Evolutionary conservation across 1,140 invertebrate species (phyloP).

Genomic region (Archegozetes longisetosus): DNA sequence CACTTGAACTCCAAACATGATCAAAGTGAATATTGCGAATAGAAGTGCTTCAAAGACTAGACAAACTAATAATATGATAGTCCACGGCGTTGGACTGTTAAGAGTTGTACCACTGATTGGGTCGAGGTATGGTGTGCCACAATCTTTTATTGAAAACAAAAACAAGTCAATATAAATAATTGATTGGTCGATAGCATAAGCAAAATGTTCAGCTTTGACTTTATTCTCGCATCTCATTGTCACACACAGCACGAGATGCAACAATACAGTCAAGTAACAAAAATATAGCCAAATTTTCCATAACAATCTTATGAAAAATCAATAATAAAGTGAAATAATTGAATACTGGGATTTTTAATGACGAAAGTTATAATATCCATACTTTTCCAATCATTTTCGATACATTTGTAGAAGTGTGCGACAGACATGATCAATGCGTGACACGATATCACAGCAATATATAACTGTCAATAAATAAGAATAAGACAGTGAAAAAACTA

Average conservation of each 20-base stretch:
- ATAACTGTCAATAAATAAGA: conserved; percentile 72
- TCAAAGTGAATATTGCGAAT: conserved; percentile 94
- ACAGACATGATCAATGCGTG: conserved; percentile 82
- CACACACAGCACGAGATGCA: too few species aligned
- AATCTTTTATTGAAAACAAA: conserved; percentile 7
- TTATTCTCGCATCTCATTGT: too few species aligned
- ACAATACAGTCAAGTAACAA: too few species aligned
- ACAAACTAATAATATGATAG: conserved; percentile 85
- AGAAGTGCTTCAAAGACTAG: conserved; percentile 89
- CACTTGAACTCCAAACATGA: conserved; percentile 94
- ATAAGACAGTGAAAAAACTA: background rate
- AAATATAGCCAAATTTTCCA: too few species aligned
- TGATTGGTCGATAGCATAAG: conserved; percentile 76
- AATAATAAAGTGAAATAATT: background rate
- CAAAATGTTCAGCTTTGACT: too few species aligned
- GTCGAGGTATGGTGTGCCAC: conserved; percentile 11
- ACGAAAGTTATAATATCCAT: conserved; percentile 21
- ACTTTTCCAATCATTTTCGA: conserved; percentile 77
- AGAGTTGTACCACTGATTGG: conserved; percentile 4
- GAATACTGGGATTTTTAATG: background rate
- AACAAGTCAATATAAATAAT: conserved; percentile 32
- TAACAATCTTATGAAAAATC: background rate
- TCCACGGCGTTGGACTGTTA: conserved; percentile 47
- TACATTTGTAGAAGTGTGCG: conserved; percentile 84
- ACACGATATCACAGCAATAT: conserved; percentile 86